Evolutionary conservation across 2,888 invertebrate species (phyloP), one percentile per base, ranked within the genome.

Genomic region (Pristionchus arcanus): DNA sequence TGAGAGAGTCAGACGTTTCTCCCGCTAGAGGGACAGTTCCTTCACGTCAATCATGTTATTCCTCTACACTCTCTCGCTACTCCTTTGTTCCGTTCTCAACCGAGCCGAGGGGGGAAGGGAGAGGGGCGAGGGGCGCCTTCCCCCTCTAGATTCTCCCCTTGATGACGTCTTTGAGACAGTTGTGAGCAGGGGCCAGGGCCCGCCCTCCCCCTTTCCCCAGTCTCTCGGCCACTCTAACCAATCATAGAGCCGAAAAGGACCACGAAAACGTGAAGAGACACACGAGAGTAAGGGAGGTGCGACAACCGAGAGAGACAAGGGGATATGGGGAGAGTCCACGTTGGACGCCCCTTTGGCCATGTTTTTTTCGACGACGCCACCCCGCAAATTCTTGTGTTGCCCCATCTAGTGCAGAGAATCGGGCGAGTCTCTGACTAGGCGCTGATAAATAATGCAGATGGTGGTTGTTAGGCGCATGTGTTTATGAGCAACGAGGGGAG

Each of bases 141-240:
- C 55, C 53, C 53, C 21, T 83, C 83, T 53, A 77, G 84, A 55
- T 55, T 31, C 59, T 37, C 37, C 63, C n/a, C 49, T 59, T 84
- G 86, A 86, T 86, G 77, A 88, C 88, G 88, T 59, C 34, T n/a
- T 21, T 34, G 55, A 53, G 77, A 66, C 55, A 88, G 55, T 74
- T 63, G 77, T 88, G 88, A 71, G 37, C 28, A 34, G 53, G 28
- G 83, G 25, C 21, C 37, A 3, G 37, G 68, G 25, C 63, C 63
- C 63, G 25, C n/a, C 63, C n/a, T n/a, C 63, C 25, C 15, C 21
- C 2, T 21, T 25, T 59, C 21, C 59, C 2, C 59, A n/a, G n/a
- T 63, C 63, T 63, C n/a, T 63, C n/a, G 25, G 0, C n/a, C 25
- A 5, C 25, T 63, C 63, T 63, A 25, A 63, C n/a, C 63, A 25